Percentiles rank a stretch among this genome's conserved stretches.
Conservation (phyloP, 2,797 vertebrate species). For the Artibeus lituratus region DNA sequence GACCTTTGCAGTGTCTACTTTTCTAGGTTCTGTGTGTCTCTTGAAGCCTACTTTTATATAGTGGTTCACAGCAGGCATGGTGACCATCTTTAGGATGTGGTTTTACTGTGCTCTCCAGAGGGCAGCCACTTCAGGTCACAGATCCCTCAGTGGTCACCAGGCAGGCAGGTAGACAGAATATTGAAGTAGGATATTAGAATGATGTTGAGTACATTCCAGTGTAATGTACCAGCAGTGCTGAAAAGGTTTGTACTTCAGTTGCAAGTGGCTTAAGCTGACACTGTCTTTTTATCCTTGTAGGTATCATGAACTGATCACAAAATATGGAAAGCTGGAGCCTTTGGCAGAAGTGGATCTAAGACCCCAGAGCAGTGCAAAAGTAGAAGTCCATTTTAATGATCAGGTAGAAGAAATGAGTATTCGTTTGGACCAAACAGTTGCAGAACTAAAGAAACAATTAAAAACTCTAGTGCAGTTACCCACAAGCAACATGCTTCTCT, state of each 20-base stretch:
- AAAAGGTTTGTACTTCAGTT: not conserved
- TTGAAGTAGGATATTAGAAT: not conserved
- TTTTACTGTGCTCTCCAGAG: not conserved
- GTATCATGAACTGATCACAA: slow-evolving; percentile 92
- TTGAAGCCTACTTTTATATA: not conserved
- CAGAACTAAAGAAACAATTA: slow-evolving; percentile 93
- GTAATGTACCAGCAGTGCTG: not conserved
- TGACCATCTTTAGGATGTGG: not conserved
- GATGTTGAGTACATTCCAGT: not conserved
- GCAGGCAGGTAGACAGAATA: not conserved
- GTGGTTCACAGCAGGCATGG: not conserved
- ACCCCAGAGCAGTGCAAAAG: slow-evolving; percentile 89
- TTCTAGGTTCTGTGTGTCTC: not conserved
- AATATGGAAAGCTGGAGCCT: slow-evolving; percentile 93
- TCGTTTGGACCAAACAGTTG: slow-evolving; percentile 94
- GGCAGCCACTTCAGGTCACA: not conserved
- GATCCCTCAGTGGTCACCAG: not conserved
- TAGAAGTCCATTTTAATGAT: slow-evolving; percentile 93
- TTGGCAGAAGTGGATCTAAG: slow-evolving; percentile 95
- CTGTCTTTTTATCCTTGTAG: slow-evolving; percentile 78
- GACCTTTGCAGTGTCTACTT: not conserved
- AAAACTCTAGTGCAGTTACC: slow-evolving; percentile 90
- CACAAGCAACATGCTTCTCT: slow-evolving; percentile 91
- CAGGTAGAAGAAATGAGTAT: slow-evolving; percentile 90
- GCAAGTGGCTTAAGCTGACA: not conserved